Evolutionary conservation across 2,113 vertebrate species (phyloP).

Genomic region (Rhineura floridana): DNA sequence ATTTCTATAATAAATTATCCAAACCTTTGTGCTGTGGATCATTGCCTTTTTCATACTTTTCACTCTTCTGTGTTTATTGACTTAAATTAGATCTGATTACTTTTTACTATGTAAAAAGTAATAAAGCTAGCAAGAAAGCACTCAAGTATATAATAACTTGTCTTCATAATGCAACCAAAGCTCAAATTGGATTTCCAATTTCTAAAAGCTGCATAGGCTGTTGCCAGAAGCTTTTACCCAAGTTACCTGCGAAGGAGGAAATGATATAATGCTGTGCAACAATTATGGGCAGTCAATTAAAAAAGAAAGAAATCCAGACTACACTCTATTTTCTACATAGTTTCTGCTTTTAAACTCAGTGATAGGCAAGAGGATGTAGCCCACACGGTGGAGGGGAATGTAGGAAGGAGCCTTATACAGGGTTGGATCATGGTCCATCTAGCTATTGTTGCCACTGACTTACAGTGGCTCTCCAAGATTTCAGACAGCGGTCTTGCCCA

Average conservation of each 20-base stretch:
- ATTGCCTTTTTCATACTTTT: slow-evolving; percentile 2
- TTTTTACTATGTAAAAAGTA: slow-evolving; percentile 32
- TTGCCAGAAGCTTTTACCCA: slow-evolving; percentile 28
- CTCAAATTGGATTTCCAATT: background rate
- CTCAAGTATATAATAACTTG: slow-evolving; percentile 7
- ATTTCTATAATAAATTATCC: slow-evolving; percentile 35
- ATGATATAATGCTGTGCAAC: background rate
- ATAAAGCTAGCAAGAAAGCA: slow-evolving; percentile 30
- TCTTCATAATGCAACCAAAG: slow-evolving; percentile 29
- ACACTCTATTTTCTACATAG: background rate
- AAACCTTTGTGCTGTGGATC: slow-evolving; percentile 7
- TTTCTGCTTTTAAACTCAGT: background rate
- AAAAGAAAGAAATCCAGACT: background rate
- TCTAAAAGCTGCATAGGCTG: slow-evolving; percentile 36
- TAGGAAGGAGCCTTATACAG: background rate
- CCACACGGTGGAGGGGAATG: background rate
- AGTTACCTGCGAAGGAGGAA: slow-evolving; percentile 20
- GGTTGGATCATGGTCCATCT: background rate
- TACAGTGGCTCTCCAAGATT: background rate
- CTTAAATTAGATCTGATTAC: slow-evolving; percentile 40
- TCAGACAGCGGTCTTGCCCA: background rate
- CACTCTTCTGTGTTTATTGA: slow-evolving; percentile 25
- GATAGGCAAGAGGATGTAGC: background rate
- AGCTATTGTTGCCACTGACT: too few relatives aligned
- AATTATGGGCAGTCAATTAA: background rate